Evolutionary conservation across 2,797 vertebrate genomes (phyloP), one percentile per base, ranked within the genome.

Genomic region (Fratercula arctica): DNA sequence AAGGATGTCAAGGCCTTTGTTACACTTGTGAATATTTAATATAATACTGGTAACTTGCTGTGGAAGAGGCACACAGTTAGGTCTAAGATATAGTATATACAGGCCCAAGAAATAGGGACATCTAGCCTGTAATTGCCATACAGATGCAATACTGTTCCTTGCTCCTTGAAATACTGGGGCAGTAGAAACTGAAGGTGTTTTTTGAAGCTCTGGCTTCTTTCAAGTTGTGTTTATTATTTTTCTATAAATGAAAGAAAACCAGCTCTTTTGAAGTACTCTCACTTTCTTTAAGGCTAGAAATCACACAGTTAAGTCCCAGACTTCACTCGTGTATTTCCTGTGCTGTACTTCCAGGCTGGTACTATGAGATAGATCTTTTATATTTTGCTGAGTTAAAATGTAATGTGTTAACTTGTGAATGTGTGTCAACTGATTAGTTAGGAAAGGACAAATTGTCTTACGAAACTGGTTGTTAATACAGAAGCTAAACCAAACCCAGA

Each of bases 321-420:
- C 28, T 78, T 80, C 11, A 3, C 70, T 82, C 5, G 2, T 7
- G 3, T 56, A 3, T 74, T 61, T 63, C 45, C 24, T 76, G 20
- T 76, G 45, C 33, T 21, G 18, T 31, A 19, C 25, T 85, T 77
- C 9, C 26, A 43, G n/a, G 46, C 68, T 69, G 50, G 21, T 85
- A 6, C 6, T 37, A 1, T 0, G 5, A 41, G 53, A 6, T 4
- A 20, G 19, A 13, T 54, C 15, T 76, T 48, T 72, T 39, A 4
- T 46, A 10, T 43, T 72, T 66, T 75, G 31, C 39, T 4, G 41
- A 29, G 54, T 75, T 70, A 48, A 82, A 80, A 66, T 12, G 18
- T 37, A 18, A 5, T 17, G 21, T 51, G 35, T 31, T 51, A 31
- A 29, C 9, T 48, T 45, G 39, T 25, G 33, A 61, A 21, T 4